Conservation (phyloP, 2,113 vertebrate genomes). For the Daboia siamensis region DNA sequence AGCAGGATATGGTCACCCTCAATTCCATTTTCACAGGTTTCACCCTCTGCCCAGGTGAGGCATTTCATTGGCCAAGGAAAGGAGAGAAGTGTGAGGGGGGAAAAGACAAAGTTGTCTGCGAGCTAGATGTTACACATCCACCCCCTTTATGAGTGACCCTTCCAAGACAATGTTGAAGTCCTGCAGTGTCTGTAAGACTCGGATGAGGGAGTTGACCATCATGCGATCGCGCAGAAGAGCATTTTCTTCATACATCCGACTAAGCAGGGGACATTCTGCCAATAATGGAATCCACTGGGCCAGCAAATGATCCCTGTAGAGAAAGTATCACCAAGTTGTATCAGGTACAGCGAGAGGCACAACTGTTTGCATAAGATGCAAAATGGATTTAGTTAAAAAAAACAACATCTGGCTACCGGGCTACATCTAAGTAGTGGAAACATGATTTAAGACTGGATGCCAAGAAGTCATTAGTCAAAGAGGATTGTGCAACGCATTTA, state of each 20-base stretch:
- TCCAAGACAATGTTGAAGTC: constrained; percentile 91
- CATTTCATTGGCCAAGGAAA: constrained; percentile 41
- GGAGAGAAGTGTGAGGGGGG: constrained; percentile 19
- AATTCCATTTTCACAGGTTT: constrained; percentile 46
- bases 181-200: constrained; percentile 86
- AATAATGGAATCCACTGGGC: constrained; percentile 91
- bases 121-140: constrained; percentile 81
- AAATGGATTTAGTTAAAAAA: not conserved
- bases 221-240: constrained; percentile 87
- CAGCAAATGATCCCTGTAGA: constrained; percentile 85
- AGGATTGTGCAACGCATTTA: not conserved
- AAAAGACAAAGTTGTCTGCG: constrained; percentile 45
- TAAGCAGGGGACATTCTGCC: constrained; percentile 81
- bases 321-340: not conserved
- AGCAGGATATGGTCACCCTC: constrained; percentile 48
- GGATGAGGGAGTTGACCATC: constrained; percentile 83
- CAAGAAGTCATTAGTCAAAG: not conserved
- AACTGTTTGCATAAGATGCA: not conserved
- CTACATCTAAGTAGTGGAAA: not conserved
- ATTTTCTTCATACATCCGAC: constrained; percentile 86
- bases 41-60: not conserved
- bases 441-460: not conserved
- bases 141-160: constrained; percentile 89
- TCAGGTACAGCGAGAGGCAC: not conserved
- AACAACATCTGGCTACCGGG: not conserved